phyloP scores from a whole-genome alignment of 2,113 vertebrate species.

The Ifrita kowaldi region DNA sequence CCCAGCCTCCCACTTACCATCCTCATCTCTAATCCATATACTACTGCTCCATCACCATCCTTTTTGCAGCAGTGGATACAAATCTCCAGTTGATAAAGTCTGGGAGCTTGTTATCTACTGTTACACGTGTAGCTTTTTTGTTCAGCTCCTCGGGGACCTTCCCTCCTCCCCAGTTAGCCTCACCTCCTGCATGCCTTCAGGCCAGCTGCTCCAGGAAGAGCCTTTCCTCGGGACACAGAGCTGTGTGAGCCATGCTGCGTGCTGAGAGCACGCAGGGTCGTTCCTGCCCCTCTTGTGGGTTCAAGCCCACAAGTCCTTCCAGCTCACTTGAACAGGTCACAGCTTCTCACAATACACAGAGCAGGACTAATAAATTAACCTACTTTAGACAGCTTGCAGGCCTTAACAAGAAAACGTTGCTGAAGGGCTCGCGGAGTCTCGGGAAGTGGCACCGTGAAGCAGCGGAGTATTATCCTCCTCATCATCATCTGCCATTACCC shows the following conservation, averaged over 20 bases:
- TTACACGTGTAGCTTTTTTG: background rate
- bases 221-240: accelerated
- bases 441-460: background rate
- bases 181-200: background rate
- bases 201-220: background rate
- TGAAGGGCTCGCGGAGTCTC: accelerated
- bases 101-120: background rate
- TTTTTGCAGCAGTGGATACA: background rate
- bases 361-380: background rate
- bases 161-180: background rate
- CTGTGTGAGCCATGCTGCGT: accelerated
- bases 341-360: background rate
- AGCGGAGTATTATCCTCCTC: background rate
- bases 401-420: background rate
- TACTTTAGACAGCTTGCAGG: constrained; percentile 18
- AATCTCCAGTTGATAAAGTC: background rate
- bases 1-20: background rate
- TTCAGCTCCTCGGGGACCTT: background rate
- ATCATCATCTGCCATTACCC: background rate
- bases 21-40: background rate
- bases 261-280: background rate
- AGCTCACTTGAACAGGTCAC: background rate
- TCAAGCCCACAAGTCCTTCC: background rate
- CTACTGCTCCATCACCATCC: background rate
- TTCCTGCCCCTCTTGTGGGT: background rate